Evolutionary conservation across 2,797 vertebrate genomes (phyloP), one percentile per base, ranked within the genome.

Genomic region (Craterocephalus amniculus): DNA sequence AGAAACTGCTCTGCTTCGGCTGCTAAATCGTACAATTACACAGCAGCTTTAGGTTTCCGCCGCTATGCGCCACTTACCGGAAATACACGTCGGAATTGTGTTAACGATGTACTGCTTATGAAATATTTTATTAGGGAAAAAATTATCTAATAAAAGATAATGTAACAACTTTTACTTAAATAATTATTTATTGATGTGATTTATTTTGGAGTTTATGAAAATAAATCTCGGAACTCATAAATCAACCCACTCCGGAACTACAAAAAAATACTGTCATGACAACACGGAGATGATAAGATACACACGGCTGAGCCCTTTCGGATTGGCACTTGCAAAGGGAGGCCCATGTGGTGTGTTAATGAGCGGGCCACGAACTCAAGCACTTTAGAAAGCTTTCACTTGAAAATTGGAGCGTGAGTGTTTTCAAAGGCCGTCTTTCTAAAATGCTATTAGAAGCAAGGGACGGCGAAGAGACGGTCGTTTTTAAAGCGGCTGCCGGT

Each of bases 11-110:
- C 40, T 35, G 24, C 35, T 70, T 11, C 56, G 0, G 38, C 20
- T 13, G 32, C 52, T 63, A 40, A 32, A 26, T 43, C 2, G 4
- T 9, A 81, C 87, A 63, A 94, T 95, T 95, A 95, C 94, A 89
- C 94, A 95, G 94, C 95, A 95, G 88, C 83, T 95, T 94, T 93
- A 9, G 1, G 4, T 6, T 92, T 94, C 92, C 91, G 91, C 43
- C 31, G 0, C 18, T 35, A 2, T 12, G 58, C 1, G 31, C 35
- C 1, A n/a, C 1, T 54, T 26, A 78, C 80, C 76, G 92, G 93
- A 93, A 90, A 34, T 70, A 9, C 0, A 1, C 0, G 54, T 14
- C 83, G 89, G 88, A 76, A 0, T 16, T 34, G 36, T 84, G 78
- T 82, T 51, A 2, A 57, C 1, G 51, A 5, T 1, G 76, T 27